These are phyloP conservation scores for Mionectes macconnelli DNA, from an alignment of 2,113 vertebrate genomes.

Conservation along the genomic window DNA sequence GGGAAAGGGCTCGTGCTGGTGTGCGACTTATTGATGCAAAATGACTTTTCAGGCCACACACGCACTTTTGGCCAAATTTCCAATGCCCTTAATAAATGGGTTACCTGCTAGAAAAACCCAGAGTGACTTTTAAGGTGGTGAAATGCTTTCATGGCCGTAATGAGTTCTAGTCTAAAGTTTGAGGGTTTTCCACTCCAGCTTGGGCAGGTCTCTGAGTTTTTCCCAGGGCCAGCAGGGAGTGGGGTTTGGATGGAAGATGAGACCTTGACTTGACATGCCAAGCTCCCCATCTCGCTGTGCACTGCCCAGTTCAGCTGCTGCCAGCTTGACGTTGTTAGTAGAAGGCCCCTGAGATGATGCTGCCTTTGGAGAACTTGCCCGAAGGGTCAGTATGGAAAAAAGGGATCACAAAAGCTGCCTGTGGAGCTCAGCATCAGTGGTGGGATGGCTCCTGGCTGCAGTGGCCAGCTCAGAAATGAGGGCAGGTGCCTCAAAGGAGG, in stretches of 20 bases:
- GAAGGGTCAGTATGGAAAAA: neutral
- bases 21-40: neutral
- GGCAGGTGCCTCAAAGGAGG: neutral
- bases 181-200: neutral
- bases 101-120: neutral
- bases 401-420: neutral
- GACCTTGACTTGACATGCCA: rapidly evolving
- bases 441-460: neutral
- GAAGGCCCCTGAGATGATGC: neutral
- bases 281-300: neutral
- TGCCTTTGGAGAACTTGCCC: neutral
- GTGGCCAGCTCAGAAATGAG: neutral
- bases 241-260: neutral
- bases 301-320: neutral
- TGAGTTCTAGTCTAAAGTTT: neutral
- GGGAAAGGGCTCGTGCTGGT: neutral
- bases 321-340: neutral
- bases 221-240: neutral
- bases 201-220: neutral
- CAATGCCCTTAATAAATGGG: neutral
- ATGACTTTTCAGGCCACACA: neutral
- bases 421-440: neutral
- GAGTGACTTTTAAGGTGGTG: neutral
- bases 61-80: neutral
- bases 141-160: neutral